Evolutionary conservation across 2,888 invertebrate genomes (phyloP).

Genomic region (Eulithis testata): DNA sequence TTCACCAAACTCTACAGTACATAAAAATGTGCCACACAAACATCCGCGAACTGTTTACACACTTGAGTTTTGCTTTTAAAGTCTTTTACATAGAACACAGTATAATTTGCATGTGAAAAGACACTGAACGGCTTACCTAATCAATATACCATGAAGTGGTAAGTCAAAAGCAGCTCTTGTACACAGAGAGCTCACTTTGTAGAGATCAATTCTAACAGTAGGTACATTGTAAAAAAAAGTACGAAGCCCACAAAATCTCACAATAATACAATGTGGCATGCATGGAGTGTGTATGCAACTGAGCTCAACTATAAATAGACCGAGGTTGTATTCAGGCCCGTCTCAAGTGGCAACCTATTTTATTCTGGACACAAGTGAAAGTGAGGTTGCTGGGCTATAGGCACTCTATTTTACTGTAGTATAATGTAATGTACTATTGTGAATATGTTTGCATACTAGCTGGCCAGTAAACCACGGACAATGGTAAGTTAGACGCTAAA

Average conservation of each 20-base stretch:
- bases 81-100: conserved; percentile 47
- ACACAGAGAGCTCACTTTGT: background rate
- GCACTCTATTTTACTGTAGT: background rate
- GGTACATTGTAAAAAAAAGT: background rate
- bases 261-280: background rate
- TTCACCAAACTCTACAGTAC: background rate
- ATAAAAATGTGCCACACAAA: conserved; percentile 5
- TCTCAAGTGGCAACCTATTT: conserved; percentile 35
- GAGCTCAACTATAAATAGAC: conserved; percentile 19
- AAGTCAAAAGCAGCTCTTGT: conserved; percentile 20
- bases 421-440: background rate
- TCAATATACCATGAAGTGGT: conserved; percentile 51
- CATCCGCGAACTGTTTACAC: background rate
- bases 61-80: conserved; percentile 27
- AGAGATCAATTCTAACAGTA: background rate
- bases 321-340: conserved; percentile 19
- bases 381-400: conserved; percentile 5
- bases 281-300: background rate
- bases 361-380: conserved; percentile 24
- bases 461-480: conserved; percentile 23
- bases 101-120: conserved; percentile 69
- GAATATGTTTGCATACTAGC: conserved; percentile 26
- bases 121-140: conserved; percentile 52
- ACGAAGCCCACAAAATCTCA: background rate
- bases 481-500: conserved; percentile 27